These are phyloP conservation scores for Chlorospingus flavigularis DNA, from an alignment of 2,797 vertebrate species.

Conservation along the genomic window DNA sequence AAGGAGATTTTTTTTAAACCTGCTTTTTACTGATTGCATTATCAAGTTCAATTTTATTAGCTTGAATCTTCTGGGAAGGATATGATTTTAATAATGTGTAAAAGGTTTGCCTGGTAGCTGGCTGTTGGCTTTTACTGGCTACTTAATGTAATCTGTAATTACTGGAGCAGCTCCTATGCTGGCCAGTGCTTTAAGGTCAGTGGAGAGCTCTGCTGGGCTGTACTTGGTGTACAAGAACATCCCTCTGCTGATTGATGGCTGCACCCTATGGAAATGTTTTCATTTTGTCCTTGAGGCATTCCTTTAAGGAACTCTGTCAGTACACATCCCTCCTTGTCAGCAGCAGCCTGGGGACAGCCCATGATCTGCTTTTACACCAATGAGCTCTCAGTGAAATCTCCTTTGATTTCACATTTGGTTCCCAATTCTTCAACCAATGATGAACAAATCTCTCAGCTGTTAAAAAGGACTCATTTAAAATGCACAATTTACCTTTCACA, in stretches of 20 bases:
- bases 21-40: slow-evolving; percentile 52
- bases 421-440: background rate
- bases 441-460: background rate
- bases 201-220: slow-evolving; percentile 34
- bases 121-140: slow-evolving; percentile 60
- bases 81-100: slow-evolving; percentile 60
- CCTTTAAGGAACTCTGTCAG: slow-evolving; percentile 51
- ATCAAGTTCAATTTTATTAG: slow-evolving; percentile 62
- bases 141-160: slow-evolving; percentile 74
- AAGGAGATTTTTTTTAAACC: slow-evolving; percentile 2
- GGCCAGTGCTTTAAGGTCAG: slow-evolving; percentile 52
- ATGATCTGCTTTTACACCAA: background rate
- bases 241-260: slow-evolving; percentile 67
- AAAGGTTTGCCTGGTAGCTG: slow-evolving; percentile 57
- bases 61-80: slow-evolving; percentile 56
- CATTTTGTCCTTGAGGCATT: slow-evolving; percentile 66
- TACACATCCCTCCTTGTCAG: slow-evolving; percentile 22
- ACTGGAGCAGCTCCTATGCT: slow-evolving; percentile 52
- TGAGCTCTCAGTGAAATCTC: background rate
- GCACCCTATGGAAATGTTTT: slow-evolving; percentile 49
- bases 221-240: slow-evolving; percentile 64
- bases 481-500: background rate
- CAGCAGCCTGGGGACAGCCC: background rate
- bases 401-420: background rate
- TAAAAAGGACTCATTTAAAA: background rate